Evolutionary conservation across 2,113 vertebrate genomes (phyloP).

Genomic region (Actenoides lindsayi): DNA sequence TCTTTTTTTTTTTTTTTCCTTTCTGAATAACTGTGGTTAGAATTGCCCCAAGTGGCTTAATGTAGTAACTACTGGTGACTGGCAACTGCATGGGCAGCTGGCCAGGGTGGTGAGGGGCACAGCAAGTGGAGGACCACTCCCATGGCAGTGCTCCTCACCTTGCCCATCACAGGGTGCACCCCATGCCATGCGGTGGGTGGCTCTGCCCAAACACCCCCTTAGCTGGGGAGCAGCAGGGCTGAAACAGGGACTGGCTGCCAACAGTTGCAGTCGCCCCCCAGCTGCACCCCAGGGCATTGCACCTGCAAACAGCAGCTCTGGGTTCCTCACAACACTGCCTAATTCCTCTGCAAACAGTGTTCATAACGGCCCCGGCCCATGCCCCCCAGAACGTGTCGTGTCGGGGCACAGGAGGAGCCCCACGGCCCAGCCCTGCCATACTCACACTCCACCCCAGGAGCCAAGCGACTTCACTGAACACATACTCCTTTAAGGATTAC

Average conservation of each 20-base stretch:
- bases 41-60: not conserved
- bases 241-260: no score
- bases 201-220: not conserved
- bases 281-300: not conserved
- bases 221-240: no score
- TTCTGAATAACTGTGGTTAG: not conserved
- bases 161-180: no score
- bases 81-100: not conserved
- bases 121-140: no score
- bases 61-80: not conserved
- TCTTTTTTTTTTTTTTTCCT: not conserved
- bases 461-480: not conserved
- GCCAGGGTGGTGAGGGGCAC: no score
- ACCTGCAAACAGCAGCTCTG: not conserved
- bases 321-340: not conserved
- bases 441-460: not conserved
- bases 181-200: not conserved
- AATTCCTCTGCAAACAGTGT: not conserved
- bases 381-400: rapidly evolving
- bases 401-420: rapidly evolving
- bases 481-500: not conserved
- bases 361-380: rapidly evolving
- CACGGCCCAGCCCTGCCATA: not conserved
- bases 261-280: rapidly evolving
- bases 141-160: no score